phyloP scores from a whole-genome alignment of 2,888 invertebrate species.

The Oxyteleia sp. region DNA sequence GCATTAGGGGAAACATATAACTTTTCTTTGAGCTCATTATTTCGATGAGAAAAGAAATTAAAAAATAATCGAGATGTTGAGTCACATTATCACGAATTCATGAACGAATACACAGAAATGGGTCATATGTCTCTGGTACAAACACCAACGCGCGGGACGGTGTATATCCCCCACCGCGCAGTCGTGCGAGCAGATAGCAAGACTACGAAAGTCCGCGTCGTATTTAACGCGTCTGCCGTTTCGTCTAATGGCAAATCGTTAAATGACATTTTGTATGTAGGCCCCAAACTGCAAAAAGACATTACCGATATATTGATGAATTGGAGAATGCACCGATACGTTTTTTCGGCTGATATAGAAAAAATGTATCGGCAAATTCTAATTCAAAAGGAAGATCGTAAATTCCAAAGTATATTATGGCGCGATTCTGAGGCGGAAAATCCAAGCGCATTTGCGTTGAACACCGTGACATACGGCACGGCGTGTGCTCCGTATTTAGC shows the following conservation, averaged over 20 bases:
- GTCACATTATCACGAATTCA: not conserved
- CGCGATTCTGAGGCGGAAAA: too few relatives aligned
- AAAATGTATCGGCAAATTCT: conserved; percentile 20
- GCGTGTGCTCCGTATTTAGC: not conserved
- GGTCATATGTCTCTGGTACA: too few relatives aligned
- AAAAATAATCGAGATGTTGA: too few relatives aligned
- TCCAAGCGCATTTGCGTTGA: not conserved
- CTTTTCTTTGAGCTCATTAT: too few relatives aligned
- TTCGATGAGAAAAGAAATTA: not conserved
- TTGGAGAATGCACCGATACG: not conserved
- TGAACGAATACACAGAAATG: not conserved
- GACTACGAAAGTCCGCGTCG: conserved; percentile 13
- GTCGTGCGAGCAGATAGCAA: not conserved
- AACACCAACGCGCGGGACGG: not conserved
- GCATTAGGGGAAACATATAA: not conserved
- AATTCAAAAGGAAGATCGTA: too few relatives aligned
- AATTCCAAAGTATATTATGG: too few relatives aligned
- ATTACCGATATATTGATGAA: not conserved
- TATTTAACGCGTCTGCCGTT: not conserved
- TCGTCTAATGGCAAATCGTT: conserved; percentile 4
- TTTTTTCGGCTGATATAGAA: not conserved
- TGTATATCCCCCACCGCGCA: not conserved
- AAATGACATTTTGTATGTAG: not conserved
- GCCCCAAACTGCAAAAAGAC: conserved; percentile 1
- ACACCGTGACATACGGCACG: conserved; percentile 12